Base-by-base conservation (phyloP, 2,888 invertebrate species). In the Pterostichus niger region DNA sequence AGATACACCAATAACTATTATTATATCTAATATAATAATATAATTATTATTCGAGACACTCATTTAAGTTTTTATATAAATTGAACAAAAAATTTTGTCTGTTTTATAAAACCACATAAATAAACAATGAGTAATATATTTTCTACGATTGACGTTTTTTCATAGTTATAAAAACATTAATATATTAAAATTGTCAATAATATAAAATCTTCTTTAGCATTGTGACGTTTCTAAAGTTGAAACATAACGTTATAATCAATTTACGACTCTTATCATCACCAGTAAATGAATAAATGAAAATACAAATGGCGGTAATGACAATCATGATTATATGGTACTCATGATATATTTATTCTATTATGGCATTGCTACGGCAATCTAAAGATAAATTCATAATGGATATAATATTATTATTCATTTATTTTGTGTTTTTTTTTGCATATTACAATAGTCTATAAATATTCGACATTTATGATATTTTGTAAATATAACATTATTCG, bases 291-390 rank as follows among this genome's bases (percentile, higher is more conserved):
- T 61, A 33, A 61, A 61, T 24, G 33, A 61, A 61, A 61, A 31
- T 35, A 61, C 64, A 64, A 64, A 64, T 64, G 35, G 31, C 17
- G n/a, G 61, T 61, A 61, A 61, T 61, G 61, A 61, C 61, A 35
- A 35, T 35, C 35, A 64, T 64, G 64, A 13, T 64, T 31, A 35
- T 13, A 35, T 64, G 64, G 64, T 64, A 64, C 35, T 64, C 35
- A 35, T 33, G 61, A 61, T n/a, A n/a, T n/a, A n/a, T n/a, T 35
- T 61, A 61, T 61, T 33, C 61, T 61, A 54, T 54, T 54, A 54
- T 54, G 59, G 5, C 31, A 59, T 31, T 59, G 59, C 31, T 31
- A 59, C 31, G 17, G 31, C 64, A 64, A 9, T 40, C 40, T 40
- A 40, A 64, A 24, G 31, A 59, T 59, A 24, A 59, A 9, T 10